Evolutionary conservation across 2,797 vertebrate species (phyloP).

Genomic region (Sebastes glaucus): DNA sequence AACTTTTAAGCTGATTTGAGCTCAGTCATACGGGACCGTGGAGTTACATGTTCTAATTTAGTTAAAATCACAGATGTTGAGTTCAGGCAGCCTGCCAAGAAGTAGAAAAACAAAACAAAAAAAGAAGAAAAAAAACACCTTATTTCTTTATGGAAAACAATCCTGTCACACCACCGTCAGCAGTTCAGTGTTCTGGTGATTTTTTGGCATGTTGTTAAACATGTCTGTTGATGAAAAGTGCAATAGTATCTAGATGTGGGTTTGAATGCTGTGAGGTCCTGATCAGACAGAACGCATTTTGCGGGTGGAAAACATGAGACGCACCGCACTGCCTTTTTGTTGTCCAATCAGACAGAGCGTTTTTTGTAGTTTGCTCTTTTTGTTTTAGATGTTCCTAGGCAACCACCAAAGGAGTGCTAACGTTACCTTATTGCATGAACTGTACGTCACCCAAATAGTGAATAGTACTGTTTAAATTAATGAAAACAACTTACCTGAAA

Average conservation of each 20-base stretch:
- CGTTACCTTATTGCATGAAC: too few relatives aligned
- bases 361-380: too few relatives aligned
- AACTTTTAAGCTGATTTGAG: conserved; percentile 37
- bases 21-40: conserved; percentile 34
- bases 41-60: conserved; percentile 50
- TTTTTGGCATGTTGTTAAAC: not conserved
- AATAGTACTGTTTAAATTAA: too few relatives aligned
- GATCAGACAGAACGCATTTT: not conserved
- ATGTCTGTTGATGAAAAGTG: not conserved
- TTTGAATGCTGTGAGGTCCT: not conserved
- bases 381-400: too few relatives aligned
- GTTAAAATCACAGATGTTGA: conserved; percentile 56
- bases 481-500: too few relatives aligned
- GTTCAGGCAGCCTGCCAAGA: conserved; percentile 13
- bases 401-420: too few relatives aligned
- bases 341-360: too few relatives aligned
- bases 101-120: not conserved
- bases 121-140: not conserved
- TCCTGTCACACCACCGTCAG: not conserved
- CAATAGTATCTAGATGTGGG: not conserved
- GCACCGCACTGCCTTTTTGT: not conserved
- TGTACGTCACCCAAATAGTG: too few relatives aligned
- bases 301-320: not conserved
- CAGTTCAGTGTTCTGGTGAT: not conserved
- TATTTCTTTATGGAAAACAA: conserved; percentile 16